Percentiles rank a stretch among this genome's conserved stretches.
phyloP scores from a whole-genome alignment of 1,140 invertebrate species.

The Pseudomyrmex concolor region DNA sequence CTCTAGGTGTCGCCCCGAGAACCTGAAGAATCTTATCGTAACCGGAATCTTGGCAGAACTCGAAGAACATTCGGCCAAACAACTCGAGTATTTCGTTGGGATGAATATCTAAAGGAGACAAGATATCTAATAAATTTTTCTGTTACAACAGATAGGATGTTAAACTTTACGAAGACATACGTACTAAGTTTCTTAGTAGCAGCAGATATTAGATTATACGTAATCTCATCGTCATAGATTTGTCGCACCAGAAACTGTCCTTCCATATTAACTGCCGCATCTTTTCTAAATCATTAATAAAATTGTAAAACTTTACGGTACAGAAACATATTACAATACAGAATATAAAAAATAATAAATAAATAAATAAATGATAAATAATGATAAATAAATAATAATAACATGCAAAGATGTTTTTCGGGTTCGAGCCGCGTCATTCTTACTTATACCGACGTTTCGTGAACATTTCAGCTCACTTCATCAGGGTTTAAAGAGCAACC shows the following conservation, averaged over 20 bases:
- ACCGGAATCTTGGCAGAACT: slow-evolving; percentile 97
- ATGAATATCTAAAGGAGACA: slow-evolving; percentile 90
- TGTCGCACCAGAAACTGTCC: slow-evolving; percentile 97
- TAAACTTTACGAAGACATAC: slow-evolving; percentile 77
- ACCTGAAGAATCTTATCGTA: slow-evolving; percentile 97
- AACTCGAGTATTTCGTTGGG: slow-evolving; percentile 95
- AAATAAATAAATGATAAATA: neutral
- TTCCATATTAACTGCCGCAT: slow-evolving; percentile 96
- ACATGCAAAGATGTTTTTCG: no score
- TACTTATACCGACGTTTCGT: no score
- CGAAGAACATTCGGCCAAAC: slow-evolving; percentile 97
- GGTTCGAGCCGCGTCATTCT: no score
- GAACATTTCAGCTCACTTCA: no score
- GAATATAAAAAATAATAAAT: neutral
- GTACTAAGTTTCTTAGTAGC: slow-evolving; percentile 96
- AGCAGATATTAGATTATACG: slow-evolving; percentile 96
- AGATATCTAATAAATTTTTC: neutral
- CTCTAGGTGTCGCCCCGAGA: slow-evolving; percentile 94
- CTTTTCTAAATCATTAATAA: slow-evolving; percentile 88
- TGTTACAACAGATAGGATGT: neutral
- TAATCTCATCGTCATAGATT: slow-evolving; percentile 97
- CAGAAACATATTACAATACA: neutral
- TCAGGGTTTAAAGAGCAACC: no score
- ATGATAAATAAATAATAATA: slow-evolving; percentile 7
- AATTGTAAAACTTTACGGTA: slow-evolving; percentile 7